Percentiles rank a stretch among this genome's conserved stretches.
phyloP scores from a whole-genome alignment of 1,140 invertebrate species.

The Dendroctonus ponderosae region DNA sequence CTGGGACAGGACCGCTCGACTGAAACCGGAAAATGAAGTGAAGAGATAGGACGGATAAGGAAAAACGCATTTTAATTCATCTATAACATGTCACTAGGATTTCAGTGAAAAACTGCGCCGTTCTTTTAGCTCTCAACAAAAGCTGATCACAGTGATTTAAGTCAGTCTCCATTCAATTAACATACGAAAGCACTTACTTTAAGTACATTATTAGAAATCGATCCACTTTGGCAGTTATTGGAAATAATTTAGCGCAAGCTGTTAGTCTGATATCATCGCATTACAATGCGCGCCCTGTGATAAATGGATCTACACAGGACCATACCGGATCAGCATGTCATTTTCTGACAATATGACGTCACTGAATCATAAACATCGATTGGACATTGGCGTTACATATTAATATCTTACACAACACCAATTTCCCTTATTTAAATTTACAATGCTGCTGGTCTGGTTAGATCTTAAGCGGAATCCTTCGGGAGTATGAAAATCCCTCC shows the following conservation, averaged over 20 bases:
- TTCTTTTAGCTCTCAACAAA: neutral
- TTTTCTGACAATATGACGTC: slow-evolving; percentile 30
- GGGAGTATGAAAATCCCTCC: too few species aligned
- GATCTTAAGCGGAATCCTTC: too few species aligned
- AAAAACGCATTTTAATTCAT: slow-evolving; percentile 4
- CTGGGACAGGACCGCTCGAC: slow-evolving; percentile 12
- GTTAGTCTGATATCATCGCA: slow-evolving; percentile 30
- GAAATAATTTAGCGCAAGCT: slow-evolving; percentile 31
- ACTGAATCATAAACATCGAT: slow-evolving; percentile 25
- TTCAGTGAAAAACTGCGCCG: neutral
- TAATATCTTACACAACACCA: neutral
- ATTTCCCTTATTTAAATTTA: neutral
- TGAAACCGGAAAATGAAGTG: slow-evolving; percentile 15
- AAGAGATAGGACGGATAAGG: slow-evolving; percentile 5
- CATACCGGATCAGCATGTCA: slow-evolving; percentile 15
- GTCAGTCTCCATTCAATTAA: slow-evolving; percentile 22
- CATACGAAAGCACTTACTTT: slow-evolving; percentile 8
- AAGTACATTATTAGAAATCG: slow-evolving; percentile 20
- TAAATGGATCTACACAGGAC: slow-evolving; percentile 27
- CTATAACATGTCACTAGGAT: slow-evolving; percentile 4
- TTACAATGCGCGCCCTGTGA: slow-evolving; percentile 28
- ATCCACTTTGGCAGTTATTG: slow-evolving; percentile 31
- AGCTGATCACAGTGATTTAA: slow-evolving; percentile 4
- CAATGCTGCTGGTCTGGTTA: too few species aligned
- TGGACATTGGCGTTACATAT: slow-evolving; percentile 8